Evolutionary conservation across 92 coral and sea anemone genomes (phyloP).

Genomic region (Metridium senile): DNA sequence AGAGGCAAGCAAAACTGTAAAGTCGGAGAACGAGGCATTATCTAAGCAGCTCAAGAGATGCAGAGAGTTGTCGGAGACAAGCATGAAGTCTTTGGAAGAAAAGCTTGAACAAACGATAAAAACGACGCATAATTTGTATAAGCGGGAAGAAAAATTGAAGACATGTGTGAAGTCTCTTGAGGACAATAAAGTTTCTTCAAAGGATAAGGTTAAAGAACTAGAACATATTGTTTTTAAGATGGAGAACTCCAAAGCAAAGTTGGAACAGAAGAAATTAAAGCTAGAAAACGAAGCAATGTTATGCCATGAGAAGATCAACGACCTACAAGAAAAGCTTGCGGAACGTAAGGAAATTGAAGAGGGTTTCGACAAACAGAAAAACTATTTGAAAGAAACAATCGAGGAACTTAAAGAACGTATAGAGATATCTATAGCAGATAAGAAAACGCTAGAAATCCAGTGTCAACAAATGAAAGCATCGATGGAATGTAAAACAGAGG

Average conservation of each 20-base stretch:
- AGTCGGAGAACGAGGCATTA: too few species aligned
- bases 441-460: neutral
- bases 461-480: neutral
- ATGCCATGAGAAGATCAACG: neutral
- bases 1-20: too few species aligned
- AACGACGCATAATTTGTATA: neutral
- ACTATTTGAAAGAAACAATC: too few species aligned
- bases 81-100: neutral
- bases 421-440: neutral
- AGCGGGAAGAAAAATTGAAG: neutral
- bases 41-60: neutral
- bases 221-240: neutral
- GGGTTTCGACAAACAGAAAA: neutral
- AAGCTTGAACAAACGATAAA: neutral
- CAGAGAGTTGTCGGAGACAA: neutral
- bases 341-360: neutral
- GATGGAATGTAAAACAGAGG: neutral
- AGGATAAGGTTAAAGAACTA: neutral
- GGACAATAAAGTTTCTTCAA: neutral
- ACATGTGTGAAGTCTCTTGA: neutral
- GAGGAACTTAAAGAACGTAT: neutral
- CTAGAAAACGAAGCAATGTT: neutral
- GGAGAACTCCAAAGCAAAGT: neutral
- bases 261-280: neutral
- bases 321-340: neutral